Percentiles rank a stretch among this genome's conserved stretches.
Evolutionary conservation across 2,113 vertebrate species (phyloP).

Genomic region (Neodon shergylaensis): DNA sequence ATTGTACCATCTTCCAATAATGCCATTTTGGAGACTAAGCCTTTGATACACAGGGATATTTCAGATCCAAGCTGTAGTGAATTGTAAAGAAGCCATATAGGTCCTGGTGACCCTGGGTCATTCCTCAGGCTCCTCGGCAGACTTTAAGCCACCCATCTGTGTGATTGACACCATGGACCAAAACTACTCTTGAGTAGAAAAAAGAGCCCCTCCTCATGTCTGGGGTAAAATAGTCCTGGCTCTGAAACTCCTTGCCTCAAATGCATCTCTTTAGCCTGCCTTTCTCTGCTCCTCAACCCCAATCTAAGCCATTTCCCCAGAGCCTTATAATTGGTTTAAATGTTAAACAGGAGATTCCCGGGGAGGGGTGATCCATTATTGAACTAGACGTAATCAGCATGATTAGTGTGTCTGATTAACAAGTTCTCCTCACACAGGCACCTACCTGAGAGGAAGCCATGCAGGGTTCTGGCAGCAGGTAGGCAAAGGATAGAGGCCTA

Average conservation of each 20-base stretch:
- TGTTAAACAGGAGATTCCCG: slow-evolving; percentile 50
- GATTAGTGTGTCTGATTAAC: slow-evolving; percentile 68
- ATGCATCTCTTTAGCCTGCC: not conserved
- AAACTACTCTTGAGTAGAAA: not conserved
- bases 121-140: not conserved
- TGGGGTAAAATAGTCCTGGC: not conserved
- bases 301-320: not conserved
- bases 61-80: not conserved
- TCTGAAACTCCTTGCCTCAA: not conserved
- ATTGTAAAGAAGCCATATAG: not conserved
- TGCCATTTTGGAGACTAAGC: not conserved
- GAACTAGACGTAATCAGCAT: slow-evolving; percentile 61
- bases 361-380: slow-evolving; percentile 29
- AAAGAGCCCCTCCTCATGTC: not conserved
- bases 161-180: not conserved
- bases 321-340: slow-evolving; percentile 59
- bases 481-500: not conserved
- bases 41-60: not conserved
- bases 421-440: not conserved
- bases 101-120: not conserved
- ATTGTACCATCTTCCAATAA: not conserved
- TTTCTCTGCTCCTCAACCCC: not conserved
- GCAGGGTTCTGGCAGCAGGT: slow-evolving; percentile 51
- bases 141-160: not conserved
- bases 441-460: slow-evolving; percentile 2